Conservation (phyloP, 1,140 invertebrate species). For the Drosophila pruinosa region DNA sequence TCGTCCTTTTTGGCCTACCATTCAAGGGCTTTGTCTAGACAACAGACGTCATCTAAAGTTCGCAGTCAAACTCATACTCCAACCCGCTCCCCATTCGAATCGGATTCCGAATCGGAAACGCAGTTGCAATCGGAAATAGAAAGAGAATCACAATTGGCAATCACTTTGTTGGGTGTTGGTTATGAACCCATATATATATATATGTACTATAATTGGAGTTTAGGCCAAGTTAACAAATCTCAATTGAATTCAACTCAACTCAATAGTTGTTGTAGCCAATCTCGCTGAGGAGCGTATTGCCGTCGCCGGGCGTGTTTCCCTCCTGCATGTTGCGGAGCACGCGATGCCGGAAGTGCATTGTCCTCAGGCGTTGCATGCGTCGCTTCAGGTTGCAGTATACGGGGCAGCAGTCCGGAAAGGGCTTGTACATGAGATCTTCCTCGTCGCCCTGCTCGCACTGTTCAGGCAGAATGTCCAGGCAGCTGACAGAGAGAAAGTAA, state of each 20-base stretch:
- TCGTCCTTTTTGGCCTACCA: too few relatives aligned
- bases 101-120: neutral
- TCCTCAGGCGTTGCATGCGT: conserved; percentile 75
- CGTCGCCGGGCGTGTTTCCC: conserved; percentile 21
- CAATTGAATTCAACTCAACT: conserved; percentile 3
- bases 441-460: conserved; percentile 80
- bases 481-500: conserved; percentile 43
- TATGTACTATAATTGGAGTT: conserved; percentile 8
- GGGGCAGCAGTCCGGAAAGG: conserved; percentile 78
- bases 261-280: conserved; percentile 74
- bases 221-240: conserved; percentile 33
- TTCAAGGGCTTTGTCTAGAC: conserved; percentile 13
- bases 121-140: neutral
- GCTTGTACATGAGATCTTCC: conserved; percentile 81
- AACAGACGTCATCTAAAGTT: neutral
- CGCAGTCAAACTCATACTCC: neutral
- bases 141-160: conserved; percentile 1
- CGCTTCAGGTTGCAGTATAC: conserved; percentile 80
- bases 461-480: conserved; percentile 79
- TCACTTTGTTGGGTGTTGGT: conserved; percentile 4
- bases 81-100: neutral
- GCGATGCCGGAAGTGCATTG: conserved; percentile 77
- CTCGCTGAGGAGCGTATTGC: conserved; percentile 59
- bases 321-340: conserved; percentile 72
- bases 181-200: neutral